These are phyloP conservation scores for Kryphioiulus occultus DNA, from an alignment of 2,888 invertebrate species.

Conservation along the genomic window DNA sequence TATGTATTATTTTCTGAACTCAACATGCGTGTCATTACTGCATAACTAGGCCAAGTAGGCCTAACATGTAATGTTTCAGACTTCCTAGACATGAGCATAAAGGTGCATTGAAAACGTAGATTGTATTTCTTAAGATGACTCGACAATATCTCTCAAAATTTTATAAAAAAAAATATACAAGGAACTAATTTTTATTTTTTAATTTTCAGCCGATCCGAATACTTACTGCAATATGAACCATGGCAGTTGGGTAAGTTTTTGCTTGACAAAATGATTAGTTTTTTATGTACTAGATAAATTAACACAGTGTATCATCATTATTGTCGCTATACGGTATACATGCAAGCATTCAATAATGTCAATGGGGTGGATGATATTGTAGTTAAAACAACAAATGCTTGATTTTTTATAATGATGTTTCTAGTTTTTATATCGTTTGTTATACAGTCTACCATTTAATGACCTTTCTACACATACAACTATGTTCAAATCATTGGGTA, in stretches of 20 bases:
- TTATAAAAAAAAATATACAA: no score
- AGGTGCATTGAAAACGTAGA: neutral
- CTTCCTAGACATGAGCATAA: neutral
- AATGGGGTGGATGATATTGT: neutral
- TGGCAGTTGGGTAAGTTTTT: constrained; percentile 69
- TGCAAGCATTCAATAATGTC: neutral
- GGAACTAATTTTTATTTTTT: constrained; percentile 49
- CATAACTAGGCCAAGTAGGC: no score
- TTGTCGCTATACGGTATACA: neutral
- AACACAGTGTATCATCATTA: neutral
- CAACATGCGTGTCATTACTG: no score
- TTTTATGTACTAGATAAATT: neutral
- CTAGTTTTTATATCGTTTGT: neutral
- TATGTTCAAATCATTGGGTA: no score
- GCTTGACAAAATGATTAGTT: neutral
- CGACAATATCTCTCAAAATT: no score
- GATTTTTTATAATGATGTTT: neutral
- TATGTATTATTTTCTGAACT: no score
- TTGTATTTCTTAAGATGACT: neutral
- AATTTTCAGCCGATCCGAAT: constrained; percentile 70
- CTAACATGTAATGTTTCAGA: no score
- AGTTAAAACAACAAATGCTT: neutral
- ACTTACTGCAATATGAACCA: constrained; percentile 73
- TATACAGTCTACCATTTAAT: neutral
- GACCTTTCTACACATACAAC: neutral